These are phyloP conservation scores for Vanessa tameamea DNA, from an alignment of 1,140 invertebrate species.

Conservation along the genomic window DNA sequence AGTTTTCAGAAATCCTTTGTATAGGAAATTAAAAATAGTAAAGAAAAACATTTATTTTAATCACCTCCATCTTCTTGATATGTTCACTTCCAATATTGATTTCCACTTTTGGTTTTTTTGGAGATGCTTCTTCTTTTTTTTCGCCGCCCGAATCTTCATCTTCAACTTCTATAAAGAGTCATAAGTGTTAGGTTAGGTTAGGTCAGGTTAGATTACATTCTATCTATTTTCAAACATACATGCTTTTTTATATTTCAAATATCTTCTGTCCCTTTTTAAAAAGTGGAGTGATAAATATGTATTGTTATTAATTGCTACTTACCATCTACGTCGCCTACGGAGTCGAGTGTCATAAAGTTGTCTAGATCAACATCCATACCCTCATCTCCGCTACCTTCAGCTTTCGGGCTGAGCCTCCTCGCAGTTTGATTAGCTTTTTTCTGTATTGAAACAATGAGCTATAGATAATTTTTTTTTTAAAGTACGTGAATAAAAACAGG, in stretches of 20 bases:
- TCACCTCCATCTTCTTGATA: slow-evolving; percentile 87
- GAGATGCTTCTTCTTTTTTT: slow-evolving; percentile 80
- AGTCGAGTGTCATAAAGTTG: slow-evolving; percentile 91
- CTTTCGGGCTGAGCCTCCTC: slow-evolving; percentile 67
- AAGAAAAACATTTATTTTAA: neutral
- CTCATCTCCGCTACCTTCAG: slow-evolving; percentile 84
- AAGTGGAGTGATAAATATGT: no score
- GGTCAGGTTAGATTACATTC: no score
- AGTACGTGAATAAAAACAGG: no score
- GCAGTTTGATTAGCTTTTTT: slow-evolving; percentile 79
- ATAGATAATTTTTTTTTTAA: neutral
- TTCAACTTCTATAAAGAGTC: slow-evolving; percentile 77
- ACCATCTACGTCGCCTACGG: slow-evolving; percentile 91
- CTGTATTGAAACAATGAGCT: slow-evolving; percentile 61
- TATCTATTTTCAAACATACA: no score
- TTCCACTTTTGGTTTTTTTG: slow-evolving; percentile 83
- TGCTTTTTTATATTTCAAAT: no score
- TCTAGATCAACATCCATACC: slow-evolving; percentile 89
- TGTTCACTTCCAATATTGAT: slow-evolving; percentile 89
- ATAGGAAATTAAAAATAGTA: no score
- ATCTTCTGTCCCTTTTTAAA: no score
- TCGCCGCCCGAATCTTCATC: slow-evolving; percentile 83
- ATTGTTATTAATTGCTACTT: slow-evolving; percentile 35
- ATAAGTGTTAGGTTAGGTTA: no score
- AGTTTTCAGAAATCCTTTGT: neutral